Percentiles rank a stretch among this genome's conserved stretches.
Evolutionary conservation across 2,888 invertebrate species (phyloP).

Genomic region (Microplitis deprimator): DNA sequence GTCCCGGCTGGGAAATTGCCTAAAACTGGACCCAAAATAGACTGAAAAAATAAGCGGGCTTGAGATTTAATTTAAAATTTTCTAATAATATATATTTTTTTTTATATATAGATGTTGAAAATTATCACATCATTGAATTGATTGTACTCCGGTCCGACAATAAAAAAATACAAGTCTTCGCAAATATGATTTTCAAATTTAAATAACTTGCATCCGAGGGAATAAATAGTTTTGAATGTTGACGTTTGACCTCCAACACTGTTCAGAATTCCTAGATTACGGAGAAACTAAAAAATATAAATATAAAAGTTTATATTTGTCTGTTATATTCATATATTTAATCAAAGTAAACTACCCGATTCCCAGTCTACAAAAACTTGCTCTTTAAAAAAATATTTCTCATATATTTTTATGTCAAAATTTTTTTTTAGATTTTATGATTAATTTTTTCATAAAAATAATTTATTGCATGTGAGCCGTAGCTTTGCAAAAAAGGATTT

Average conservation of each 20-base stretch:
- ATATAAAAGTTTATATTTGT: not conserved
- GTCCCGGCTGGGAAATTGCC: slow-evolving; percentile 83
- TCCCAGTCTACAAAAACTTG: too few species aligned
- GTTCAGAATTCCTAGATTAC: not conserved
- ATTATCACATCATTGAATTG: not conserved
- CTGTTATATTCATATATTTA: too few species aligned
- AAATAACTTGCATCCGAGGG: not conserved
- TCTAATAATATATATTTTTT: not conserved
- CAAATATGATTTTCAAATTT: not conserved
- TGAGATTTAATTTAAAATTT: not conserved
- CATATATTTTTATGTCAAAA: too few species aligned
- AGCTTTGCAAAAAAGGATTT: too few species aligned
- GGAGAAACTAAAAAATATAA: not conserved
- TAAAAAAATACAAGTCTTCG: not conserved
- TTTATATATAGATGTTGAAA: not conserved
- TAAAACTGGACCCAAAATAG: slow-evolving; percentile 79
- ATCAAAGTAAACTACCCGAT: too few species aligned
- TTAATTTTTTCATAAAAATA: too few species aligned
- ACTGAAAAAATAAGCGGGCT: slow-evolving; percentile 58
- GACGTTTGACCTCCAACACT: not conserved
- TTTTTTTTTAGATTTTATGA: too few species aligned
- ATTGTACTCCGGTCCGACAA: not conserved
- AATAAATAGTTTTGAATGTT: not conserved
- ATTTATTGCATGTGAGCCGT: too few species aligned
- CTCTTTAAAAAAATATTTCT: too few species aligned